Evolutionary conservation across 2,797 vertebrate species (phyloP).

Genomic region (Pseudochaenichthys georgianus): DNA sequence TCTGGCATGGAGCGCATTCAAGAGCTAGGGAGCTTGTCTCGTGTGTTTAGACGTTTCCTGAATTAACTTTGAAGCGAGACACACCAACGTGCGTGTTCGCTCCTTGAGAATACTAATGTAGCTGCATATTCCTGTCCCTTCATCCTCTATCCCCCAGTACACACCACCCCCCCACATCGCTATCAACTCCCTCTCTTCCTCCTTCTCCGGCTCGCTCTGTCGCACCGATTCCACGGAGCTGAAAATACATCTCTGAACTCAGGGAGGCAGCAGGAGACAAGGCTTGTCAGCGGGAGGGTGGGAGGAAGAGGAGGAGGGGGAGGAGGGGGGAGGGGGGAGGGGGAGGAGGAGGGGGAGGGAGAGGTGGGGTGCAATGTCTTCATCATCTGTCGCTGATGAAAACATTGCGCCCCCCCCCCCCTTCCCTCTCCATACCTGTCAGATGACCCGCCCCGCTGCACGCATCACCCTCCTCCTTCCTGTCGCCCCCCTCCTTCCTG

Average conservation of each 20-base stretch:
- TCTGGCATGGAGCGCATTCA: not conserved
- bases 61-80: conserved; percentile 4
- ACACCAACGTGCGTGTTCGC: not conserved
- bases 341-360: too few relatives aligned
- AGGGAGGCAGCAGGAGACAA: conserved; percentile 32
- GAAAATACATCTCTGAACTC: conserved; percentile 54
- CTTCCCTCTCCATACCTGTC: not conserved
- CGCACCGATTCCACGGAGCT: conserved; percentile 25
- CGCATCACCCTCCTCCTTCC: not conserved
- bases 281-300: conserved; percentile 37
- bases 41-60: not conserved
- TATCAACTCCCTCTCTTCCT: conserved; percentile 10
- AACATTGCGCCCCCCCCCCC: conserved; percentile 32
- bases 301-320: conserved; percentile 5
- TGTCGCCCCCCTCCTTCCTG: too few relatives aligned
- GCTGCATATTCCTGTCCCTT: conserved; percentile 6
- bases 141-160: not conserved
- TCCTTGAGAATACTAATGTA: conserved; percentile 21
- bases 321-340: not conserved
- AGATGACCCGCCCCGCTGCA: conserved; percentile 26
- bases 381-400: conserved; percentile 55
- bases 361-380: not conserved
- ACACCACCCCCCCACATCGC: not conserved
- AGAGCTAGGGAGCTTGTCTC: not conserved
- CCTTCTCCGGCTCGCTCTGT: conserved; percentile 3